A percentile compares a stretch with the other conserved stretches of the same genome.
These are phyloP conservation scores for Tromatobia lineatoria DNA, from an alignment of 2,888 invertebrate genomes.

Conservation along the genomic window DNA sequence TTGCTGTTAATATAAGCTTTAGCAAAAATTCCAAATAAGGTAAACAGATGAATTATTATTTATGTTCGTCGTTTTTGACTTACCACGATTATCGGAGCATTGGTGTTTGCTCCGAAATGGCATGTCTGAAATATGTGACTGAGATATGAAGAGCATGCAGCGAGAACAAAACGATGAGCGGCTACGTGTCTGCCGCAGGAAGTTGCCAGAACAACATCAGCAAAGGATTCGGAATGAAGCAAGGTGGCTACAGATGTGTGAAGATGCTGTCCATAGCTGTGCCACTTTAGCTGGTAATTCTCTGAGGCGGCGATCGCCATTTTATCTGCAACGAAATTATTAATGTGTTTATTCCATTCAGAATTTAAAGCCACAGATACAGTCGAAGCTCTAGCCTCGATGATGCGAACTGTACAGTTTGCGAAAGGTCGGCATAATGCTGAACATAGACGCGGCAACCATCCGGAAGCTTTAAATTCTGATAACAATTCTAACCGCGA, in stretches of 20 bases:
- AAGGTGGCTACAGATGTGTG: conserved; percentile 93
- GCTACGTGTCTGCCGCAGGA: conserved; percentile 93
- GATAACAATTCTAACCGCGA: too few relatives aligned
- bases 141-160: conserved; percentile 91
- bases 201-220: conserved; percentile 93
- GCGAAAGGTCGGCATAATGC: too few relatives aligned
- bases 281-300: conserved; percentile 96
- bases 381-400: too few relatives aligned
- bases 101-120: conserved; percentile 84
- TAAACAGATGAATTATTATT: not conserved
- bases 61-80: conserved; percentile 54
- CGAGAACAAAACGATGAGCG: conserved; percentile 94
- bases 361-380: too few relatives aligned
- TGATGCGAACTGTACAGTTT: too few relatives aligned
- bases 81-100: conserved; percentile 84
- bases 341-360: too few relatives aligned
- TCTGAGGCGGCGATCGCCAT: conserved; percentile 88
- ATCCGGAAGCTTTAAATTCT: too few relatives aligned
- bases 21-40: too few relatives aligned
- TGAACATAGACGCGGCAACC: too few relatives aligned
- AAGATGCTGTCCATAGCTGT: conserved; percentile 93
- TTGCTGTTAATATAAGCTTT: too few relatives aligned
- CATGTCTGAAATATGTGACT: conserved; percentile 87
- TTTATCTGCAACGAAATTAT: conserved; percentile 75
- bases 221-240: conserved; percentile 92